Conservation (phyloP, 2,888 invertebrate species). For the Zele albiditarsus region DNA sequence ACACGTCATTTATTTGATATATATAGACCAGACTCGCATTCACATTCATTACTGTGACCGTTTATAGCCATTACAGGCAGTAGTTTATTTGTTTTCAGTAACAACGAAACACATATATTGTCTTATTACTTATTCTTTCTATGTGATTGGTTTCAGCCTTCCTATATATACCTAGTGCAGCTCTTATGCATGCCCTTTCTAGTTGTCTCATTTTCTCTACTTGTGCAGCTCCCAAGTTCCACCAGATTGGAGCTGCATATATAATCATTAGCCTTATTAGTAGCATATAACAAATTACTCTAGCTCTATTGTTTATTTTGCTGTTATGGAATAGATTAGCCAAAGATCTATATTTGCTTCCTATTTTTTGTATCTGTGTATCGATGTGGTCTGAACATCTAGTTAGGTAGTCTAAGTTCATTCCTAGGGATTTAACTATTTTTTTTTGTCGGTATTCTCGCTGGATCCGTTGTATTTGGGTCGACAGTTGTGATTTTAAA, state of each 20-base stretch:
- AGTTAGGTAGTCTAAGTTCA: slow-evolving; percentile 31
- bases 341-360: not conserved
- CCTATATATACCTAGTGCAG: not conserved
- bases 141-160: not conserved
- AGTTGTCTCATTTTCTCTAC: slow-evolving; percentile 38
- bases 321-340: not conserved
- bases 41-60: too few relatives aligned
- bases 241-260: slow-evolving; percentile 17
- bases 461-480: slow-evolving; percentile 1
- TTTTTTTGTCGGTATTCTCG: slow-evolving; percentile 9
- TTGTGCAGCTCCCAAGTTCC: slow-evolving; percentile 32
- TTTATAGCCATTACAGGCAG: too few relatives aligned
- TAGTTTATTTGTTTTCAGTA: too few relatives aligned
- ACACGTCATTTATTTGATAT: too few relatives aligned
- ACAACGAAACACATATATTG: too few relatives aligned
- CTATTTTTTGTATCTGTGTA: slow-evolving; percentile 36
- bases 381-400: slow-evolving; percentile 8
- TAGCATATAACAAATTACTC: not conserved
- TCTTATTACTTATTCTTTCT: not conserved
- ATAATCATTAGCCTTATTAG: not conserved
- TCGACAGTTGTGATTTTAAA: not conserved
- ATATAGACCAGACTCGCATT: too few relatives aligned
- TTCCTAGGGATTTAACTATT: slow-evolving; percentile 39
- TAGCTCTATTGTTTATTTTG: not conserved
- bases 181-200: not conserved